Conservation (phyloP, 2,797 vertebrate species). For the Danio tinwini region DNA sequence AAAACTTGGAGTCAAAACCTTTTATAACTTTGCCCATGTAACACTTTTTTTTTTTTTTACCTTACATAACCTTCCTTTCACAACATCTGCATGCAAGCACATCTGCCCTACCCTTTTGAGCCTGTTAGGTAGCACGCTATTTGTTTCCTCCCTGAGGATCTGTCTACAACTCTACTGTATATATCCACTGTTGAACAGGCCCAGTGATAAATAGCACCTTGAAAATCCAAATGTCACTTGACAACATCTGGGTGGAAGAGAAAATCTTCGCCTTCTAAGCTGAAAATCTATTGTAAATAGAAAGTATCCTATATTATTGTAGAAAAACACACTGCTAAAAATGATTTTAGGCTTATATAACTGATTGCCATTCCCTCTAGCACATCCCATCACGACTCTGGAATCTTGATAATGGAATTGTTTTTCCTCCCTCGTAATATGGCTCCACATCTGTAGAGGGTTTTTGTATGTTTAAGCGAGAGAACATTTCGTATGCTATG, state of each 20-base stretch:
- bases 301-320: neutral
- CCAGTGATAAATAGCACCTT: constrained; percentile 42
- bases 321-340: constrained; percentile 1
- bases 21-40: constrained; percentile 39
- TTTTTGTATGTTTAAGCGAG: constrained; percentile 9
- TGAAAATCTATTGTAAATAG: constrained; percentile 4
- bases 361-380: constrained; percentile 21
- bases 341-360: constrained; percentile 6
- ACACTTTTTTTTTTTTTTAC: constrained; percentile 22
- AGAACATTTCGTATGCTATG: constrained; percentile 21
- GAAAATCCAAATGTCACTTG: neutral
- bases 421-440: constrained; percentile 14
- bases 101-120: constrained; percentile 34
- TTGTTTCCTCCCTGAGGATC: neutral
- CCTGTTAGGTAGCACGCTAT: constrained; percentile 1
- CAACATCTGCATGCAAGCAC: constrained; percentile 43
- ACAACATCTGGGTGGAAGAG: neutral
- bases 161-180: constrained; percentile 2
- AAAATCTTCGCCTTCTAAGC: too few relatives aligned
- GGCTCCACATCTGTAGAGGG: constrained; percentile 19
- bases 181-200: constrained; percentile 25
- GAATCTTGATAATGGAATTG: constrained; percentile 43
- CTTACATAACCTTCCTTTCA: constrained; percentile 47
- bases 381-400: constrained; percentile 13
- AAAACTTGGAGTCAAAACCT: constrained; percentile 26